Evolutionary conservation across 2,113 vertebrate species (phyloP).

Genomic region (Cyphotilapia sp.): DNA sequence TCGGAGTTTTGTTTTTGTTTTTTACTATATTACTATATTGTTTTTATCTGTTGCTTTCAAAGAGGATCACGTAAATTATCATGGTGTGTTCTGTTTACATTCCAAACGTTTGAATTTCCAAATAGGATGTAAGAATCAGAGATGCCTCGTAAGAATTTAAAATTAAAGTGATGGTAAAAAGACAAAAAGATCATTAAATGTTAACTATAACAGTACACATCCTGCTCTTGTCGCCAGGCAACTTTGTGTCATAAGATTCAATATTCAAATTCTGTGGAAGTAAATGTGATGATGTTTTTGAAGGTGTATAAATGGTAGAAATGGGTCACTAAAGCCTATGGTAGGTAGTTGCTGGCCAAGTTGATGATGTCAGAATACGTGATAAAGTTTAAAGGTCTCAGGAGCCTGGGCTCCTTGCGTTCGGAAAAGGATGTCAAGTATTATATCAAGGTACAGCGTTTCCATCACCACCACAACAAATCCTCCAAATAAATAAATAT

Average conservation of each 20-base stretch:
- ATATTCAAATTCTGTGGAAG: not conserved
- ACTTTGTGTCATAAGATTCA: not conserved
- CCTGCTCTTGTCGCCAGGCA: not conserved
- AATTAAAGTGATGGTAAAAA: not conserved
- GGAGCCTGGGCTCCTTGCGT: not conserved
- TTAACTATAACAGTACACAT: not conserved
- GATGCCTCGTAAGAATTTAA: not conserved
- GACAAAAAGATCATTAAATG: not conserved
- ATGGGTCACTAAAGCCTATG: not conserved
- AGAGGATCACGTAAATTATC: not conserved
- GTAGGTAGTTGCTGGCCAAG: not conserved
- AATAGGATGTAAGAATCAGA: not conserved
- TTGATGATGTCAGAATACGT: not conserved
- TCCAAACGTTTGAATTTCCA: not conserved
- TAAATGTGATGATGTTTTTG: not conserved
- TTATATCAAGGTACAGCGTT: not conserved
- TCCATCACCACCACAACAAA: not conserved
- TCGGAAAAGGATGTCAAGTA: not conserved
- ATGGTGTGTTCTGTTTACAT: not conserved
- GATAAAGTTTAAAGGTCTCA: not conserved
- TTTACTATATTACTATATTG: not conserved
- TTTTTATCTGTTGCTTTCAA: not conserved
- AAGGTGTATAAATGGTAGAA: not conserved
- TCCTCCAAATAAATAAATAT: not conserved
- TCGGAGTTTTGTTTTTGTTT: not conserved